These are phyloP conservation scores for Sebastes taczanowskii DNA, from an alignment of 2,797 vertebrate species.

Conservation along the genomic window DNA sequence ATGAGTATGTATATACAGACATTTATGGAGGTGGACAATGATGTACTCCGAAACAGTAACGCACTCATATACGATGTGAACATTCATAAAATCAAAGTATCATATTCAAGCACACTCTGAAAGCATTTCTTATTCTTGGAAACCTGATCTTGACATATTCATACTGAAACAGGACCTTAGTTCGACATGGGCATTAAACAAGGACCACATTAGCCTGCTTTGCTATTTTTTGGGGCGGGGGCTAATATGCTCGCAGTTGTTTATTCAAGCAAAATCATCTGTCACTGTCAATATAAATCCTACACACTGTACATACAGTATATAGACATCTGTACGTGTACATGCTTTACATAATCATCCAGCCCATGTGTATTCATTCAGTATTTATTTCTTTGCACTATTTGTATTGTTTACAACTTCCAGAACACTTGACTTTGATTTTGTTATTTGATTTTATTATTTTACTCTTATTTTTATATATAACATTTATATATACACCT, in stretches of 20 bases:
- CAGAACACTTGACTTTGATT: too few species aligned
- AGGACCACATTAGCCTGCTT: background rate
- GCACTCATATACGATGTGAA: background rate
- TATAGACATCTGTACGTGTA: too few species aligned
- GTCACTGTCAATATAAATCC: too few species aligned
- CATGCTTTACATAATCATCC: too few species aligned
- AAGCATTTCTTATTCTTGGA: background rate
- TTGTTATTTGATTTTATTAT: too few species aligned
- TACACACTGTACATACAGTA: too few species aligned
- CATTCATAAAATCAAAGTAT: background rate
- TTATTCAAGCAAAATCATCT: background rate
- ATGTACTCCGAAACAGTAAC: background rate
- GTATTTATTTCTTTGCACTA: too few species aligned
- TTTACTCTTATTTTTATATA: too few species aligned
- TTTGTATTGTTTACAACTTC: too few species aligned
- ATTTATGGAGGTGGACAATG: constrained; percentile 12
- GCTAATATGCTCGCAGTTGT: background rate
- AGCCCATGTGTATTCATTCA: too few species aligned
- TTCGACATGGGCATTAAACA: background rate
- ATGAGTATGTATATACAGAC: constrained; percentile 13
- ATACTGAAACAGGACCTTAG: background rate
- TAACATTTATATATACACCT: too few species aligned
- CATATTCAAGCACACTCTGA: background rate
- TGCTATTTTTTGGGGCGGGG: background rate
- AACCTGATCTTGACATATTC: background rate